phyloP scores from a whole-genome alignment of 2,888 invertebrate genomes.

The Flexamia atlantica region DNA sequence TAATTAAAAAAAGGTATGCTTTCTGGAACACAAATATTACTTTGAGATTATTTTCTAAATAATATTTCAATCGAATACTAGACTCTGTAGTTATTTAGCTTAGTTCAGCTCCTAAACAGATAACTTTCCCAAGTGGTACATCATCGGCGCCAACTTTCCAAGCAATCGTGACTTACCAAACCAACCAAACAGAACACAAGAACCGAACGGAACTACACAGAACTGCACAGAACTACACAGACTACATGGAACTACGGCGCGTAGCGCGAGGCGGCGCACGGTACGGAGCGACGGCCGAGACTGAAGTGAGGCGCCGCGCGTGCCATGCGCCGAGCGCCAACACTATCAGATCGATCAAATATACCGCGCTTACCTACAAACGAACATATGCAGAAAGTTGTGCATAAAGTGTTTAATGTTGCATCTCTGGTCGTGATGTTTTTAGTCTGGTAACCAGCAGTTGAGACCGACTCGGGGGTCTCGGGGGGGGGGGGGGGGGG shows the following conservation, averaged over 20 bases:
- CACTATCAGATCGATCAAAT: conserved; percentile 25
- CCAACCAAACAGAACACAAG: conserved; percentile 28
- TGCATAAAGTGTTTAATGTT: background rate
- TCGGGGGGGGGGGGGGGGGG: background rate
- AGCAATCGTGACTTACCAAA: conserved; percentile 5
- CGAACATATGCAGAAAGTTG: background rate
- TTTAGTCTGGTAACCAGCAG: background rate
- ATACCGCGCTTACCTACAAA: conserved; percentile 1
- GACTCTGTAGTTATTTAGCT: no score
- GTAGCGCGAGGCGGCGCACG: background rate
- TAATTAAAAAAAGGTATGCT: no score
- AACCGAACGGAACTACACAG: conserved; percentile 4
- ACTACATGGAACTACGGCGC: background rate
- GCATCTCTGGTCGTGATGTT: background rate
- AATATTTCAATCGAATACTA: no score
- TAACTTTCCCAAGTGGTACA: conserved; percentile 38
- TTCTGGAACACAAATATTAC: no score
- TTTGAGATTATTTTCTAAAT: no score
- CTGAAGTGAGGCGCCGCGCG: background rate
- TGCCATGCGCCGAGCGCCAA: background rate
- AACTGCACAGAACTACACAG: conserved; percentile 8
- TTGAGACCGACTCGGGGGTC: background rate
- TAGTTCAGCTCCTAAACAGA: background rate
- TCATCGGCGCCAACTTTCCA: background rate
- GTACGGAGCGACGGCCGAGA: background rate